phyloP scores from a whole-genome alignment of 2,888 invertebrate species.

The Unio pictorum region DNA sequence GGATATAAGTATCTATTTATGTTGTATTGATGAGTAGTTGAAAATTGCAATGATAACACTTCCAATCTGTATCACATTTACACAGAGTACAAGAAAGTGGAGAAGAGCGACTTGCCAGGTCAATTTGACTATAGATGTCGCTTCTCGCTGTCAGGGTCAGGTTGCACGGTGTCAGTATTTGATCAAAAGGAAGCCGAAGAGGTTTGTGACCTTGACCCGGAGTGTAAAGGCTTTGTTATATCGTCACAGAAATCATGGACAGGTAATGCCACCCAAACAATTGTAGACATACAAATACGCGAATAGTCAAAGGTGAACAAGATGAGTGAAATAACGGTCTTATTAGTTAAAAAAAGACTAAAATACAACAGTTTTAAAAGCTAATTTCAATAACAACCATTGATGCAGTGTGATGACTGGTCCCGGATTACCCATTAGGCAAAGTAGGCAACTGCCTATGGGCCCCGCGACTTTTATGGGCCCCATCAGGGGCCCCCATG shows the following conservation, averaged over 20 bases:
- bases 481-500: too few species aligned
- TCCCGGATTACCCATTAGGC: too few species aligned
- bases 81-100: conserved; percentile 45
- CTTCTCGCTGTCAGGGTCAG: conserved; percentile 61
- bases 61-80: too few species aligned
- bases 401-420: too few species aligned
- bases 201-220: conserved; percentile 64
- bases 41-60: too few species aligned
- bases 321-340: too few species aligned
- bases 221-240: conserved; percentile 68
- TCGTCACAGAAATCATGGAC: conserved; percentile 67
- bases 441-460: too few species aligned
- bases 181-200: conserved; percentile 68
- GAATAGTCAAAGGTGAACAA: background rate
- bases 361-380: too few species aligned
- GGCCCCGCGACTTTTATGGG: too few species aligned
- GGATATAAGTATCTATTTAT: conserved; percentile 7
- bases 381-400: too few species aligned
- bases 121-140: conserved; percentile 69
- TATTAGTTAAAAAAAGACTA: background rate
- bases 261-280: conserved; percentile 44
- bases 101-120: conserved; percentile 62
- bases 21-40: background rate
- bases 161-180: conserved; percentile 69
- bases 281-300: background rate